Evolutionary conservation across 2,888 invertebrate genomes (phyloP).

Genomic region (Pandemis cinnamomeana): DNA sequence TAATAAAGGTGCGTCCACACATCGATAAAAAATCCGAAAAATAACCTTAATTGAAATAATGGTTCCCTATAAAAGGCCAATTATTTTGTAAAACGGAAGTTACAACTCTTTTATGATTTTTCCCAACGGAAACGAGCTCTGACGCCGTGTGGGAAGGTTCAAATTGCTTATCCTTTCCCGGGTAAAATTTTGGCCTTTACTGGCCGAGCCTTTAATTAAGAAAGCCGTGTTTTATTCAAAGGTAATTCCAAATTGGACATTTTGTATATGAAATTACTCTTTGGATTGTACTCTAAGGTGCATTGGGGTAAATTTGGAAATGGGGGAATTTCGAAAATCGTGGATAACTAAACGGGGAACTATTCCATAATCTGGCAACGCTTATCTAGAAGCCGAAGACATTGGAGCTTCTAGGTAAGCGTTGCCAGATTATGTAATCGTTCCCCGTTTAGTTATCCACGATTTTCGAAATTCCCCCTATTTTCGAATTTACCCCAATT

Average conservation of each 20-base stretch:
- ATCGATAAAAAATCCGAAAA: slow-evolving; percentile 21
- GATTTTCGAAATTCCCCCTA: too few species aligned
- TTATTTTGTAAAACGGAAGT: slow-evolving; percentile 23
- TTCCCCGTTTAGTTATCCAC: too few species aligned
- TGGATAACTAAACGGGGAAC: too few species aligned
- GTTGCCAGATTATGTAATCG: too few species aligned
- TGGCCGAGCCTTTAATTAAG: slow-evolving; percentile 15
- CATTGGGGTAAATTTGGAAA: too few species aligned
- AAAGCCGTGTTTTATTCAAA: slow-evolving; percentile 23
- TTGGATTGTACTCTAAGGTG: too few species aligned
- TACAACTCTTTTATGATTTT: not conserved
- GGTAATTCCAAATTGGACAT: slow-evolving; percentile 16
- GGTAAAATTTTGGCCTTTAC: slow-evolving; percentile 22
- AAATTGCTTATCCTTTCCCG: not conserved
- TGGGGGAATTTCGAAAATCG: too few species aligned
- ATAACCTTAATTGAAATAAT: slow-evolving; percentile 35
- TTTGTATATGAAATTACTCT: not conserved
- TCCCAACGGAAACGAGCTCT: not conserved
- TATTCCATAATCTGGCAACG: too few species aligned
- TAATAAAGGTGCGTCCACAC: slow-evolving; percentile 11
- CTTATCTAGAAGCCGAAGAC: too few species aligned
- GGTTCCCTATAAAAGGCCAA: slow-evolving; percentile 20
- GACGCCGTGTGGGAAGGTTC: not conserved
- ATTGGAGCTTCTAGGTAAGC: too few species aligned
- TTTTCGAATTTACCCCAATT: too few species aligned